Evolutionary conservation across 1,140 invertebrate genomes (phyloP), one percentile per base, ranked within the genome.

Genomic region (Bombus sibiricus): DNA sequence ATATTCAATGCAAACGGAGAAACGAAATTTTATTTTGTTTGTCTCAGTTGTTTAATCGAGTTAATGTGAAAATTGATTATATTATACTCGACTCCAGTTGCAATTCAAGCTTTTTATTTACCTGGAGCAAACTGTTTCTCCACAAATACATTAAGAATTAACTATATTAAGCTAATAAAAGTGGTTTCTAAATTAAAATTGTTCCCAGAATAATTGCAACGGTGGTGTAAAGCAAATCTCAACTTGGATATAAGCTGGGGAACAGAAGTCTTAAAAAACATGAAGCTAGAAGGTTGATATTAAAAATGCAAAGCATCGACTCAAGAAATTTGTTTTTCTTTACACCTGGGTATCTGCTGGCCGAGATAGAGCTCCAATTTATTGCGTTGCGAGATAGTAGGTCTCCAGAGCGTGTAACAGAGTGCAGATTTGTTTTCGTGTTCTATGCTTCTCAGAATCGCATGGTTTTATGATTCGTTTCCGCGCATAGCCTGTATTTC

Each of bases 321-420:
- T 79, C 59, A 25, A 79, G 62, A 79, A 79, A 79, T 68, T 68
- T 68, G 77, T 79, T 68, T 68, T 68, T 47, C 77, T n/a, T 68
- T 47, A 28, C 77, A 78, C 62, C n/a, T 25, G 62, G n/a, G 64
- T 25, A 80, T 69, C 57, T 59, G 13, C 2, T 10, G 37, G 5
- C 9, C 75, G 59, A 78, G 75, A 78, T 64, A 64, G 37, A 64
- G 75, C 37, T 28, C 57, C 37, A 22, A 78, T 78, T 78, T 78
- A 78, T 78, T 41, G 75, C 75, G 37, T 25, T 78, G 37, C n/a
- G 75, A 62, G 37, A 10, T 18, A 41, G 57, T 64, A 64, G 59
- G 75, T 78, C 75, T 78, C 57, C 59, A 64, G 75, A 78, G 75
- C 41, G 18, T 64, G 75, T 64, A 77, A 77, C 37, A n/a, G 57